Conservation (phyloP, 1,140 invertebrate species). For the Bombus confusus region DNA sequence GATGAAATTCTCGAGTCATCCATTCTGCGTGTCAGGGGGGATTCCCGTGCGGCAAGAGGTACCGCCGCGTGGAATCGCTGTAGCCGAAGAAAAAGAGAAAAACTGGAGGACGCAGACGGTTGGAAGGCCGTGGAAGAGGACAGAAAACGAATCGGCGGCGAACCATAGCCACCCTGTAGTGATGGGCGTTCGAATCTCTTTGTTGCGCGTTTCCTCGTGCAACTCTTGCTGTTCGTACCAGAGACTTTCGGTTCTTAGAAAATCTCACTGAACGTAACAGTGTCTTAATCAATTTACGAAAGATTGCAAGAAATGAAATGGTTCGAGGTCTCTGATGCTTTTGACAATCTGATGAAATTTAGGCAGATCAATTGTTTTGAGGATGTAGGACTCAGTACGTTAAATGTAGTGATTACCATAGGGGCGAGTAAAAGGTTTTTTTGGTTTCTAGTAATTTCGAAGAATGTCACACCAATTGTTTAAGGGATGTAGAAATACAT, state of each 20-base stretch:
- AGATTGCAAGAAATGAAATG: background rate
- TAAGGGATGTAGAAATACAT: too few species aligned
- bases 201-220: conserved; percentile 5
- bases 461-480: background rate
- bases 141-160: conserved; percentile 21
- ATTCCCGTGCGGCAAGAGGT: conserved; percentile 70
- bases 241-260: too few species aligned
- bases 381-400: background rate
- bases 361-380: background rate
- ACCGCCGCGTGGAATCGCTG: conserved; percentile 51
- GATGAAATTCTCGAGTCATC: conserved; percentile 74
- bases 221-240: background rate
- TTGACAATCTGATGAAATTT: background rate
- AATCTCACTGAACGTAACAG: background rate
- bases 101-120: conserved; percentile 25
- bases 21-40: conserved; percentile 72
- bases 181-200: conserved; percentile 39
- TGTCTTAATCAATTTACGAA: background rate
- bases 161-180: conserved; percentile 14
- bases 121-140: conserved; percentile 16
- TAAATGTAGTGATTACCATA: background rate
- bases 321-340: background rate
- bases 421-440: too few species aligned
- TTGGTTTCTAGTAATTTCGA: background rate
- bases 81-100: conserved; percentile 46